Evolutionary conservation across 2,888 invertebrate genomes (phyloP), one percentile per base, ranked within the genome.

Genomic region (Argynnis bischoffii): DNA sequence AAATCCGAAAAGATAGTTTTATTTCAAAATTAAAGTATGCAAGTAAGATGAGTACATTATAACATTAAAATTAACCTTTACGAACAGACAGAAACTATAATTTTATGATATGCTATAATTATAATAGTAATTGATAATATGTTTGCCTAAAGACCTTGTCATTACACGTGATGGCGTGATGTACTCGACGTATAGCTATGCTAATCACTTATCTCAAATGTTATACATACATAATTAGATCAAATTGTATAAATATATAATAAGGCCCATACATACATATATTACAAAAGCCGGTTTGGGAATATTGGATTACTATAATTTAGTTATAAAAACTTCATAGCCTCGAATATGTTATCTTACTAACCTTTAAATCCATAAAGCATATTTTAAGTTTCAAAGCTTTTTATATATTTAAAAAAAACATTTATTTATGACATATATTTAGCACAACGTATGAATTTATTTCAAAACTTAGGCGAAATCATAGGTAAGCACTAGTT

Each of bases 161-260:
- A 35, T 35, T 55, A 6, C 55, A 35, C 55, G 55, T 35, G 35
- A 31, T 35, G 35, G n/a, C 16, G 16, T 55, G 55, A 55, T 55
- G 55, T 16, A 35, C 31, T 16, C 35, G 35, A 41, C 35, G 11
- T 41, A 41, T 11, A 13, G 35, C 35, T 55, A 55, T 55, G 55
- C n/a, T n/a, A 55, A 55, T 55, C 26, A 31, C 55, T 26, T n/a
- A 55, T 31, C 55, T 16, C 11, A 14, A 55, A 35, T 55, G 55
- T 35, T 55, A 55, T 55, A 55, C 13, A 55, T 41, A 41, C 16
- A 55, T 55, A 41, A 55, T 55, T 16, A 11, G 3, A 4, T 35
- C 16, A 4, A 11, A 55, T 31, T 55, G 1, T 35, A 35, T 16
- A 35, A 55, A 55, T 31, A 1, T 55, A 35, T 16, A 35, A 16